Base-by-base conservation (phyloP, 2,797 vertebrate genomes). In the Mus spretus region DNA sequence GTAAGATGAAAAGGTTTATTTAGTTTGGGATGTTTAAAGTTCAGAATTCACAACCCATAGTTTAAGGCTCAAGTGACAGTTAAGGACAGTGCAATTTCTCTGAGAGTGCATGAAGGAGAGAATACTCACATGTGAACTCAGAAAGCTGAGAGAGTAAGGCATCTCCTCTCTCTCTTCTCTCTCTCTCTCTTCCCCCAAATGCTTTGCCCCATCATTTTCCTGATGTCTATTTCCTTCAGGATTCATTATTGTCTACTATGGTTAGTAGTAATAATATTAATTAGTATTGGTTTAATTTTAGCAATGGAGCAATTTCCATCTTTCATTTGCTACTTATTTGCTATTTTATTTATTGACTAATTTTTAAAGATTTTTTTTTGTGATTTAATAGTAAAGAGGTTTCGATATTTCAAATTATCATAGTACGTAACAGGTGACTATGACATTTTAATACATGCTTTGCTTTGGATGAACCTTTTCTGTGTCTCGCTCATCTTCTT, bases 81-180 rank as follows among this genome's bases (percentile, higher is more conserved):
- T 55, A 28, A n/a, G 28, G 0, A 14, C 4, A 4, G 6, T 19
- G 14, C 2, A 4, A 22, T 7, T 9, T 59, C 4, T 44, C 11
- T 40, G 26, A 40, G 22, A 9, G 6, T 61, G 26, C 4, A 83
- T 61, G 37, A 83, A 61, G 2, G 28, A 89, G 28, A 44, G 6
- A 59, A 6, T 8, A 5, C 8, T 53, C 40, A 53, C 10, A 12
- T 63, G 14, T 53, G 26, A 82, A 75, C 31, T 4, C 17, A 82
- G 44, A 26, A 13, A 82, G 0, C 4, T 82, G 70, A 31, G 7
- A 63, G 8, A 6, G 15, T 44, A 63, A 44, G 5, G 4, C 22
- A 37, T 11, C 63, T 65, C 13, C 28, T 31, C 63, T 67, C 31
- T 65, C 28, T 84, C 5, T 70, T 65, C 28, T 84, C 5, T 70